These are phyloP conservation scores for Aradophagus sp. DNA, from an alignment of 1,140 invertebrate genomes.

Conservation along the genomic window DNA sequence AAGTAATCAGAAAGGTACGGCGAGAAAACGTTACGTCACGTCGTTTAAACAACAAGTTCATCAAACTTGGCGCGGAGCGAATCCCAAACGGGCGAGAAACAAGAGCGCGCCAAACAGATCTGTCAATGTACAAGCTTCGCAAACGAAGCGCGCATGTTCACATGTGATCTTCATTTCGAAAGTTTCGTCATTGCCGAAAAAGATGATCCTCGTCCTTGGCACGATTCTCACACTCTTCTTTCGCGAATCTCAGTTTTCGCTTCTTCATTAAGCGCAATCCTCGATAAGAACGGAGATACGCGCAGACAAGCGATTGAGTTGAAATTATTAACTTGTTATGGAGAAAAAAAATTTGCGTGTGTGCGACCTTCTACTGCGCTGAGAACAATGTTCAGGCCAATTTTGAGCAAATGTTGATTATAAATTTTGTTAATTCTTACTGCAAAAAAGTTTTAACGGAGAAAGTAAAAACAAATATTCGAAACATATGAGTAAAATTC, in stretches of 20 bases:
- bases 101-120: constrained; percentile 15
- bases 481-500: too few species aligned
- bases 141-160: constrained; percentile 45
- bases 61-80: constrained; percentile 37
- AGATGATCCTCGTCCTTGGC: constrained; percentile 48
- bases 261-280: constrained; percentile 15
- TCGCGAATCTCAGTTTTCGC: constrained; percentile 18
- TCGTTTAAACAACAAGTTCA: constrained; percentile 43
- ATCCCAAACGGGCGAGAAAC: constrained; percentile 18
- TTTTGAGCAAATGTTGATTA: constrained; percentile 11
- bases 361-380: too few species aligned
- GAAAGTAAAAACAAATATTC: too few species aligned
- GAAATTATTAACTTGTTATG: too few species aligned
- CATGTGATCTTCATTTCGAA: constrained; percentile 50
- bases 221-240: constrained; percentile 38
- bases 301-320: too few species aligned
- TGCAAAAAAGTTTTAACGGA: too few species aligned
- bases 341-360: too few species aligned
- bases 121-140: constrained; percentile 48
- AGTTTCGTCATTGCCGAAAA: constrained; percentile 53
- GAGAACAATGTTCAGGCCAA: neutral
- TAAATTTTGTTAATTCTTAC: too few species aligned
- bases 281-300: constrained; percentile 38
- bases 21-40: constrained; percentile 43
- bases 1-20: constrained; percentile 16